Evolutionary conservation across 2,113 vertebrate species (phyloP), one percentile per base, ranked within the genome.

Genomic region (Ceyx melanurus): DNA sequence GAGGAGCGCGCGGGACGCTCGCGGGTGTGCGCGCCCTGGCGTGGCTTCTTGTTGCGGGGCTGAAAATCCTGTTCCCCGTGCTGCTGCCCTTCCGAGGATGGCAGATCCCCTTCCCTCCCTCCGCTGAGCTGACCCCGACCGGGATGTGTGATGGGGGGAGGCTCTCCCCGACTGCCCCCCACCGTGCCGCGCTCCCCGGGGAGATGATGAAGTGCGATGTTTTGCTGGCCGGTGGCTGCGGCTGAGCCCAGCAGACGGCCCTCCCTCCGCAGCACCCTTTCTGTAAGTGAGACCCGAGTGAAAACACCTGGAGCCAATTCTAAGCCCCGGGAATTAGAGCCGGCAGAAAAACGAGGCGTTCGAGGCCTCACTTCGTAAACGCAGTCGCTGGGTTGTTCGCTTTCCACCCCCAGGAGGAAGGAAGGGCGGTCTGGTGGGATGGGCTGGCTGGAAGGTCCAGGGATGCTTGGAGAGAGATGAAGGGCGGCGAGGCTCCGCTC

Each of bases 1-100:
- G 0, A 0, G 11, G 48, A 33, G 7, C 1, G 3, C 2, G 1
- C 8, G 40, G 6, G 3, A 11, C 0, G 3, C 48, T 19, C 18
- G 7, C 1, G 2, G 2, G 2, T 0, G 19, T 9, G 60, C 0
- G 0, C 4, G 12, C 19, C 3, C 6, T 26, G 0, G 1, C 2
- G 0, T 20, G 26, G 73, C 28, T 42, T 61, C 62, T 57, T 21
- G 4, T 57, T 51, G 29, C 0, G 46, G 54, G 85, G 46, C 42
- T 74, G 67, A 54, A 74, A 82, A 26, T 19, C 14, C 0, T 25
- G 56, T 42, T 35, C 33, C 14, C 37, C 19, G 1, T 2, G 48
- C 37, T 35, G 51, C 60, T 80, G 74, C 40, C 6, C 0, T 33
- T 70, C 68, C 26, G 5, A 43, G 56, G 43, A 58, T 4, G 13